Evolutionary conservation across 2,888 invertebrate species (phyloP).

Genomic region (Drosophila buzzatii): DNA sequence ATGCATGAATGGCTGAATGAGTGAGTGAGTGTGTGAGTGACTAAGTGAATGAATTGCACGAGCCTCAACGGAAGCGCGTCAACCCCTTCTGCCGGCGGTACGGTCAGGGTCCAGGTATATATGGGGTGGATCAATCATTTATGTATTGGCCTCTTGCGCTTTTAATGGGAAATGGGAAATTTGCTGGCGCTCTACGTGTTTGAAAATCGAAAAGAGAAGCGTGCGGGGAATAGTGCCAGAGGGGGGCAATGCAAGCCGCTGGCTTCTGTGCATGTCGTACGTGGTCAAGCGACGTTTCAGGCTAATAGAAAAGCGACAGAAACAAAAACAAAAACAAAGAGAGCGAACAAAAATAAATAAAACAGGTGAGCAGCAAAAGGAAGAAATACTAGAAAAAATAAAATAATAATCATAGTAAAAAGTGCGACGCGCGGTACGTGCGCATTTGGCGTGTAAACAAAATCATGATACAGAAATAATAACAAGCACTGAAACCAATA

Average conservation of each 20-base stretch:
- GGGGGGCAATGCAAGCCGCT: conserved; percentile 10
- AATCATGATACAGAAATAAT: conserved; percentile 70
- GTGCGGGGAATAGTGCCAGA: neutral
- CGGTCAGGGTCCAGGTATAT: conserved; percentile 9
- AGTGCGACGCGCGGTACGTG: conserved; percentile 71
- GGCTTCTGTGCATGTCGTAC: conserved; percentile 58
- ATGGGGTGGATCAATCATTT: conserved; percentile 65
- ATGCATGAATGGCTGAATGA: conserved; percentile 42
- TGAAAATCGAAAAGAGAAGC: conserved; percentile 61
- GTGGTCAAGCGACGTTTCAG: conserved; percentile 73
- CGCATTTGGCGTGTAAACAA: conserved; percentile 79
- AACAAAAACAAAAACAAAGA: conserved; percentile 11
- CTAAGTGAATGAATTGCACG: conserved; percentile 60
- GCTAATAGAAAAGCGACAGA: conserved; percentile 69
- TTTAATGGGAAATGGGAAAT: conserved; percentile 72
- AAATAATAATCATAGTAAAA: conserved; percentile 76
- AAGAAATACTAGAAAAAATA: conserved; percentile 14
- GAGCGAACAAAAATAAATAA: conserved; percentile 2
- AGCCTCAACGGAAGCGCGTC: conserved; percentile 41
- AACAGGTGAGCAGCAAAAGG: conserved; percentile 38
- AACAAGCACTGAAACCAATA: conserved; percentile 47
- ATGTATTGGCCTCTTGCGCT: conserved; percentile 76
- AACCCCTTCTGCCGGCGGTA: neutral
- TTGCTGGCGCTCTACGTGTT: conserved; percentile 75
- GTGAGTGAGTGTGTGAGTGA: conserved; percentile 30